Base-by-base conservation (phyloP, 2,888 invertebrate species). In the Philonicus albiceps region DNA sequence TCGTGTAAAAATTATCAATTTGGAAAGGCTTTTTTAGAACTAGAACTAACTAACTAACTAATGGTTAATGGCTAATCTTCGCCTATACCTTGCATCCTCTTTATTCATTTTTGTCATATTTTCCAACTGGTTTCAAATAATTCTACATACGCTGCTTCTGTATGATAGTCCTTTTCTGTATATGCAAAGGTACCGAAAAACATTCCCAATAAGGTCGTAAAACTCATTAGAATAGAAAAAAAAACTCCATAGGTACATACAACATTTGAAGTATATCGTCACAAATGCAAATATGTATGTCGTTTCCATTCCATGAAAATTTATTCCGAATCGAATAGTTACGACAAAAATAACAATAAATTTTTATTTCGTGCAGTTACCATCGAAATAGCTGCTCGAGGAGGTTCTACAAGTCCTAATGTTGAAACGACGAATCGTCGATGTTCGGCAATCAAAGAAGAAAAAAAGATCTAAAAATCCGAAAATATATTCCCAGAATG, bases 301-400 rank as follows among this genome's bases (percentile, higher is more conserved):
- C 53, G 22, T 74, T 37, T 16, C n/a, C 8, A 30, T 27, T 30
- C 6, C 5, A n/a, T 74, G 4, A 31, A n/a, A 74, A 74, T 74
- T 11, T 74, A 74, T 74, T 74, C 74, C n/a, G 30, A 27, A 74
- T 74, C n/a, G 34, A 30, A 74, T 74, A 49, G 49, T n/a, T 49
- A 74, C 34, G 31, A 31, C 74, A 80, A 27, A 81, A 55, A 81
- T 55, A 81, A 76, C 16, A 64, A 55, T 34, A 76, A 76, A 76
- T 81, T 37, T 27, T 81, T 31, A 22, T 34, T 31, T 81, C 81
- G 81, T 81, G 55, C 81, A 81, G 34, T 81, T 81, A 81, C 81
- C 81, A 19, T 81, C 81, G 55, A 64, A 81, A 81, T 64, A 55
- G 49, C 31, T 81, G 34, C 31, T 81, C 74, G 19, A 74, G 30